Evolutionary conservation across 2,888 invertebrate species (phyloP), one percentile per base, ranked within the genome.

Genomic region (Microctonus brassicae): DNA sequence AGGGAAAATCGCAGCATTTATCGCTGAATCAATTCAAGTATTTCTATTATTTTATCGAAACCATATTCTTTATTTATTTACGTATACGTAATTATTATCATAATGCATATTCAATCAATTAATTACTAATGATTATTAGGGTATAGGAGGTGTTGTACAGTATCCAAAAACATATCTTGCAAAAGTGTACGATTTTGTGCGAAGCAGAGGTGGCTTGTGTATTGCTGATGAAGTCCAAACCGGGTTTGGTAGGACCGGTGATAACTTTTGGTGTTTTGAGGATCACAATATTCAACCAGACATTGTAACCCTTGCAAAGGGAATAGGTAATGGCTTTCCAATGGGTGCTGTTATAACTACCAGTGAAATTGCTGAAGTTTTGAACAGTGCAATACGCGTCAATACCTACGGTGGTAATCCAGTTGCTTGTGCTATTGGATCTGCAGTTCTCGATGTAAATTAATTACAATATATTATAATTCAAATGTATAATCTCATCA

Each of bases 321-420:
- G 96, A 47, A 95, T 96, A 62, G 95, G 97, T 0, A 99, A 99
- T 88, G 99, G 99, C 0, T 99, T 96, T 88, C 99, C 99, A 0
- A 88, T 99, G 87, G 98, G 94, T 0, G 98, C 98, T 7, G 97
- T 99, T 0, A 94, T 97, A 0, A 99, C 99, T 0, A 98, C 95
- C 0, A 92, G 93, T 4, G 93, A 94, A 86, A 94, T 99, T 70
- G 96, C 98, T 0, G 89, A 91, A n/a, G 90, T 92, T 2, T 90
- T 98, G 79, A 90, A 91, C 0, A 89, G 91, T 79, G 95, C 96
- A 0, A 84, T 92, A 0, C 96, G 97, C 88, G 98, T 99, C 86
- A 99, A 98, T 87, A 99, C 99, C 0, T 99, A 93, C 84, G 98
- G 98, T 0, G 99, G 99, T 0, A 98, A 97, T 88, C 97, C 99